Percentiles rank a stretch among this genome's conserved stretches.
phyloP scores from a whole-genome alignment of 2,113 vertebrate genomes.

The Vidua macroura region DNA sequence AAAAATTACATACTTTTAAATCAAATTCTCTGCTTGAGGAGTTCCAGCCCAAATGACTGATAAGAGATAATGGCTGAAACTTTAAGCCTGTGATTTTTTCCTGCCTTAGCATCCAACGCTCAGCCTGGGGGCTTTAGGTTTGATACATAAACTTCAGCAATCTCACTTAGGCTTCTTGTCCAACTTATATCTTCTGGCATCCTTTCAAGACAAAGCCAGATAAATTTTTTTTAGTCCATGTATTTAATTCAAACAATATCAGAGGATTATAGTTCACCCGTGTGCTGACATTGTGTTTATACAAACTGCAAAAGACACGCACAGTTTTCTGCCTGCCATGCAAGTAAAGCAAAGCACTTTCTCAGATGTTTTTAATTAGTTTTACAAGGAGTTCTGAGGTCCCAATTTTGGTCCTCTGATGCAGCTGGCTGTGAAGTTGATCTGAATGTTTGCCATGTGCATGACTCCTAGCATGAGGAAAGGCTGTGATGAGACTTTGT shows the following conservation, averaged over 20 bases:
- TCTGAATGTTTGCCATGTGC: background rate
- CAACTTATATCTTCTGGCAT: background rate
- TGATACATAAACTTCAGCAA: background rate
- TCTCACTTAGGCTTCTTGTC: background rate
- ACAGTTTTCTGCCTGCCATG: background rate
- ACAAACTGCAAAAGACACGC: background rate
- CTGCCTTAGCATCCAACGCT: background rate
- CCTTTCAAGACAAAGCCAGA: background rate
- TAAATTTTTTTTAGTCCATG: background rate
- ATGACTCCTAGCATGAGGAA: background rate
- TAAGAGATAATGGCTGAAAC: background rate
- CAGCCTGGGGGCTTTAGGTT: background rate
- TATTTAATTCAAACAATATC: background rate
- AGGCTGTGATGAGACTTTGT: background rate
- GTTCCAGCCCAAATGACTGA: background rate
- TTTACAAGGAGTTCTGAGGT: background rate
- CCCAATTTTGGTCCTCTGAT: background rate
- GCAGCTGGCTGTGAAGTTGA: background rate
- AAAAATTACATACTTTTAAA: background rate
- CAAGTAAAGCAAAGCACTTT: background rate
- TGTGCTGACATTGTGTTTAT: accelerated
- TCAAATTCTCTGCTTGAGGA: background rate
- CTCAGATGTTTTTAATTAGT: background rate
- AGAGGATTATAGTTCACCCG: background rate
- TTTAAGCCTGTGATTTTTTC: background rate